phyloP scores from a whole-genome alignment of 2,888 invertebrate species.

The Melanostoma mellinum region DNA sequence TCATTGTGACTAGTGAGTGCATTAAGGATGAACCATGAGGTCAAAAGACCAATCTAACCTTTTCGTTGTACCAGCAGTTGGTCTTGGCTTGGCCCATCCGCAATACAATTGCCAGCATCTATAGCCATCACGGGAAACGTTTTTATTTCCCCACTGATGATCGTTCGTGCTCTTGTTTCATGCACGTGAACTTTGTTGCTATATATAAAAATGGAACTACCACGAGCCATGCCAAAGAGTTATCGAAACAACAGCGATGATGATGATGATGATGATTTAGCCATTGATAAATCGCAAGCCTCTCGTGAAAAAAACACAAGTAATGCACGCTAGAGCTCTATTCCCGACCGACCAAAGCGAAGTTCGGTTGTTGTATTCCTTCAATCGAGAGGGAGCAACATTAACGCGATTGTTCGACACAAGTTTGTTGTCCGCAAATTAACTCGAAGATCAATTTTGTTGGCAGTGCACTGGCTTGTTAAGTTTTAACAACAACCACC shows the following conservation, averaged over 20 bases:
- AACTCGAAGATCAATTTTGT: slow-evolving; percentile 67
- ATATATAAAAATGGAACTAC: slow-evolving; percentile 11
- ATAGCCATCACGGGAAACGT: slow-evolving; percentile 39
- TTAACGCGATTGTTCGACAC: slow-evolving; percentile 67
- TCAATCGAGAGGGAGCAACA: slow-evolving; percentile 36
- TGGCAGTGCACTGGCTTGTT: slow-evolving; percentile 24
- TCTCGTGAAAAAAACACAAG: slow-evolving; percentile 10
- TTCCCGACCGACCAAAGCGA: not conserved
- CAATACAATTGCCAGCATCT: not conserved
- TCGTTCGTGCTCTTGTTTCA: slow-evolving; percentile 72
- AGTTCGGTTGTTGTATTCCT: not conserved
- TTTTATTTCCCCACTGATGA: slow-evolving; percentile 65
- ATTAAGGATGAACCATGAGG: slow-evolving; percentile 72
- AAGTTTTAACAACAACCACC: not conserved
- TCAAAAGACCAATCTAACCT: slow-evolving; percentile 71
- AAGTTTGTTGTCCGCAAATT: slow-evolving; percentile 71
- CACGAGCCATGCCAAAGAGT: slow-evolving; percentile 37
- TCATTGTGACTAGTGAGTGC: slow-evolving; percentile 60
- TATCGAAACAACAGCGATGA: slow-evolving; percentile 52
- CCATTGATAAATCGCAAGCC: slow-evolving; percentile 66
- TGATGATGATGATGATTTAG: slow-evolving; percentile 64
- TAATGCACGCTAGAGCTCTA: slow-evolving; percentile 40
- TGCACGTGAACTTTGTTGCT: slow-evolving; percentile 62
- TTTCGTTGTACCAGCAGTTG: slow-evolving; percentile 53
- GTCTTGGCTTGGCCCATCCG: slow-evolving; percentile 24